A percentile compares a stretch with the other conserved stretches of the same genome.
phyloP scores from a whole-genome alignment of 1,140 invertebrate genomes.

The Drosophila burlai region DNA sequence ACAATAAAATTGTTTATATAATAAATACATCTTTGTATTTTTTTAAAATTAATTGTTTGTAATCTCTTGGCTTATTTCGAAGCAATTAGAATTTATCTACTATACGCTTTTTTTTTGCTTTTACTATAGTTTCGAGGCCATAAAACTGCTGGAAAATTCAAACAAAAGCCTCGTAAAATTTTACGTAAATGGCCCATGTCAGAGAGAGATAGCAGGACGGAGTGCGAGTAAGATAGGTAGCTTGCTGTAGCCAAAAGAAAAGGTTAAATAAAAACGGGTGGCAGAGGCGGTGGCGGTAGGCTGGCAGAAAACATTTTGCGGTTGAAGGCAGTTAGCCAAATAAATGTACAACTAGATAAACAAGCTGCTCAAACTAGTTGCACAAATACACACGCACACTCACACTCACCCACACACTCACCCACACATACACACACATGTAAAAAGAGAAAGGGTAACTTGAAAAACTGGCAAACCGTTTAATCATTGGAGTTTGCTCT shows the following conservation, averaged over 20 bases:
- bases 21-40: not conserved
- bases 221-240: constrained; percentile 26
- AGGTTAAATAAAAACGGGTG: constrained; percentile 29
- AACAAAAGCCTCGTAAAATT: constrained; percentile 64
- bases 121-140: constrained; percentile 52
- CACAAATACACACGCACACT: constrained; percentile 24
- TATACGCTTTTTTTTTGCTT: not conserved
- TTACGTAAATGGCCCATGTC: constrained; percentile 43
- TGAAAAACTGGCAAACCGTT: constrained; percentile 26
- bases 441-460: not conserved
- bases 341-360: constrained; percentile 79
- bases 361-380: constrained; percentile 68
- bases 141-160: constrained; percentile 68
- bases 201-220: constrained; percentile 12
- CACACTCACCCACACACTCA: constrained; percentile 13
- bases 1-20: not conserved
- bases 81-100: constrained; percentile 29
- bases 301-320: constrained; percentile 66
- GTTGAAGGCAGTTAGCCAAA: constrained; percentile 78
- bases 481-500: constrained; percentile 25
- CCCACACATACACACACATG: constrained; percentile 2
- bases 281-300: not conserved
- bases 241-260: not conserved
- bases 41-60: not conserved
- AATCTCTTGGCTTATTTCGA: constrained; percentile 43